phyloP scores from a whole-genome alignment of 2,797 vertebrate genomes.

The Balearica regulorum region DNA sequence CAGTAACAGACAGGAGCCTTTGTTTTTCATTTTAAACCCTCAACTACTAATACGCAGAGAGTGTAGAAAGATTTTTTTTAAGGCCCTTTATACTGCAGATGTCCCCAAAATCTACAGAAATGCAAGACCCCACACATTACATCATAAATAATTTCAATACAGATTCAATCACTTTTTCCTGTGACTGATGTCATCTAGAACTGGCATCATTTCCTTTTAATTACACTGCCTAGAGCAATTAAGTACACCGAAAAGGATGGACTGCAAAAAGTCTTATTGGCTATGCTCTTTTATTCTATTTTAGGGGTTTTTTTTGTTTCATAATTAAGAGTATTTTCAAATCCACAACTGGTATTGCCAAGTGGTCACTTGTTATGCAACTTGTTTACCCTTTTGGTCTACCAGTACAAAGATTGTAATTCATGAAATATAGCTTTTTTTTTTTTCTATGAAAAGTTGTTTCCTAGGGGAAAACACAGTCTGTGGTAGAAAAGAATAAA shows the following conservation, averaged over 20 bases:
- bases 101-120: background rate
- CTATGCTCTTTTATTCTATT: constrained; percentile 23
- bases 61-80: background rate
- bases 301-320: background rate
- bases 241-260: constrained; percentile 4
- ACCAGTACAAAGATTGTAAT: constrained; percentile 40
- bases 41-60: background rate
- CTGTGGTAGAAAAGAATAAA: background rate
- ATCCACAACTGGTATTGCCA: constrained; percentile 29
- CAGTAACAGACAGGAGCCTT: background rate
- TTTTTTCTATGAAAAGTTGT: background rate
- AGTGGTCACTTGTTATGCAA: constrained; percentile 53
- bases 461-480: constrained; percentile 16
- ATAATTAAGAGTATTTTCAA: constrained; percentile 58
- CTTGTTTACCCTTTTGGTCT: constrained; percentile 47
- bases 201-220: constrained; percentile 44
- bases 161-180: constrained; percentile 57
- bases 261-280: constrained; percentile 17
- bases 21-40: background rate
- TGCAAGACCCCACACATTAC: background rate
- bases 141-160: constrained; percentile 12
- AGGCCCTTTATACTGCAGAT: background rate
- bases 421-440: background rate
- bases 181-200: constrained; percentile 28
- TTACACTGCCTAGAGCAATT: constrained; percentile 36